Percentiles rank a stretch among this genome's conserved stretches.
Conservation (phyloP, 35 echinoderm and acorn worm species). For the Lytechinus pictus region DNA sequence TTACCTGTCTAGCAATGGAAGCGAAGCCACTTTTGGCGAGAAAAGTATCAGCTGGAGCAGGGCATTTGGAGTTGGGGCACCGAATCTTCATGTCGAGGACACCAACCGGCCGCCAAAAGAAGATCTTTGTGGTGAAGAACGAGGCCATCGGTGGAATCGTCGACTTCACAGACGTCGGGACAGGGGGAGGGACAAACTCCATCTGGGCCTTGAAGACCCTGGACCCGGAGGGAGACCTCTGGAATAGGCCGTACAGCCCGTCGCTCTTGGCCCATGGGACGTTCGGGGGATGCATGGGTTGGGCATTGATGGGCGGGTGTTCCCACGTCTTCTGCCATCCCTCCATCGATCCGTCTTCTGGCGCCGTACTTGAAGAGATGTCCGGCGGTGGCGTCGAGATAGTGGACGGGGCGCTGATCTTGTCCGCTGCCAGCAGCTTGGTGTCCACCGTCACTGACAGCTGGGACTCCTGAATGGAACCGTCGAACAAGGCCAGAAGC, state of each 20-base stretch:
- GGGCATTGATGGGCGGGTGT: neutral
- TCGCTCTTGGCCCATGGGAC: constrained; percentile 27
- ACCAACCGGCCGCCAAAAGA: constrained; percentile 48
- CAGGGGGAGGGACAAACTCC: too few relatives aligned
- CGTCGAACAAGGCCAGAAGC: too few relatives aligned
- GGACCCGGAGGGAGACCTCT: constrained; percentile 23
- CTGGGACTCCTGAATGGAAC: too few relatives aligned
- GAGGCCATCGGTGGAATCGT: constrained; percentile 23
- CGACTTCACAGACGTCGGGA: neutral
- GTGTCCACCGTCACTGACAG: too few relatives aligned
- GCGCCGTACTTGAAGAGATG: too few relatives aligned
- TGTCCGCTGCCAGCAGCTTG: too few relatives aligned
- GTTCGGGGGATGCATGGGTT: constrained; percentile 25
- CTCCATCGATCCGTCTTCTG: too few relatives aligned
- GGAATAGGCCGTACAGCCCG: neutral
- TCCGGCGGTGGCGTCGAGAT: too few relatives aligned
- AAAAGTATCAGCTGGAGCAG: neutral
- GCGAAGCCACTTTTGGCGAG: too few relatives aligned
- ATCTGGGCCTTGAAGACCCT: constrained; percentile 1
- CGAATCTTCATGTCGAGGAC: too few relatives aligned
- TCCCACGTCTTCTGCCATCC: constrained; percentile 64
- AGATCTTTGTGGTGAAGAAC: neutral
- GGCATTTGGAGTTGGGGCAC: constrained; percentile 7
- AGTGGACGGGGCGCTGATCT: too few relatives aligned
- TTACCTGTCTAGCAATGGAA: too few relatives aligned